Conservation (phyloP, 92 coral and sea anemone species). For the Desmophyllum pertusum region DNA sequence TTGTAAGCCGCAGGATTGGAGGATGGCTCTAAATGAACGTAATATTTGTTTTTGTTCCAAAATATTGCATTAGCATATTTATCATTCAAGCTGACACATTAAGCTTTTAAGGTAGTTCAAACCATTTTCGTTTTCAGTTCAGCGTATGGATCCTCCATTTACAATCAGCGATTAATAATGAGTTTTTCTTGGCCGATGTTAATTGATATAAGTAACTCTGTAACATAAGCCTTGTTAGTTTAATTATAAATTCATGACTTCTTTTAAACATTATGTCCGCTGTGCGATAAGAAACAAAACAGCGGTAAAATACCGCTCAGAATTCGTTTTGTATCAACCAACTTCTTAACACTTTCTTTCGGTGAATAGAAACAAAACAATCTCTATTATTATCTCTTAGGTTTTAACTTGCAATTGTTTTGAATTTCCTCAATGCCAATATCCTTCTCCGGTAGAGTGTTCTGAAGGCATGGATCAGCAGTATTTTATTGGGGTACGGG, state of each 20-base stretch:
- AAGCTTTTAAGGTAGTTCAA: not conserved
- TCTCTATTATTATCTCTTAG: too few species aligned
- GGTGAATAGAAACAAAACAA: too few species aligned
- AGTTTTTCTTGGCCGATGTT: not conserved
- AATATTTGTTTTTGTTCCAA: constrained; percentile 8
- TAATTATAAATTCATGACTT: not conserved
- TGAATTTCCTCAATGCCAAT: not conserved
- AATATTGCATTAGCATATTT: constrained; percentile 6
- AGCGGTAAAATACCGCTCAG: not conserved
- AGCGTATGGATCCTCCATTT: not conserved
- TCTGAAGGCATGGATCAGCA: not conserved
- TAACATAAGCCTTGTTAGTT: not conserved
- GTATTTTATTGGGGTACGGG: not conserved
- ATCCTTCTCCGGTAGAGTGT: not conserved
- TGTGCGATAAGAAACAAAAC: not conserved
- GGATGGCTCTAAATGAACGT: not conserved
- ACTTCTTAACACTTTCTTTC: not conserved
- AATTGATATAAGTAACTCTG: not conserved
- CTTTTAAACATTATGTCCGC: not conserved
- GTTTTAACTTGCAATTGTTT: not conserved
- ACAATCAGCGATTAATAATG: not conserved
- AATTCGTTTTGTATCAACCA: not conserved
- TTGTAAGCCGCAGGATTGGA: not conserved
- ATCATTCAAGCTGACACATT: not conserved
- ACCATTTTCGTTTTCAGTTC: constrained; percentile 9